Base-by-base conservation (phyloP, 2,113 vertebrate species). In the Rhinichthys klamathensis region DNA sequence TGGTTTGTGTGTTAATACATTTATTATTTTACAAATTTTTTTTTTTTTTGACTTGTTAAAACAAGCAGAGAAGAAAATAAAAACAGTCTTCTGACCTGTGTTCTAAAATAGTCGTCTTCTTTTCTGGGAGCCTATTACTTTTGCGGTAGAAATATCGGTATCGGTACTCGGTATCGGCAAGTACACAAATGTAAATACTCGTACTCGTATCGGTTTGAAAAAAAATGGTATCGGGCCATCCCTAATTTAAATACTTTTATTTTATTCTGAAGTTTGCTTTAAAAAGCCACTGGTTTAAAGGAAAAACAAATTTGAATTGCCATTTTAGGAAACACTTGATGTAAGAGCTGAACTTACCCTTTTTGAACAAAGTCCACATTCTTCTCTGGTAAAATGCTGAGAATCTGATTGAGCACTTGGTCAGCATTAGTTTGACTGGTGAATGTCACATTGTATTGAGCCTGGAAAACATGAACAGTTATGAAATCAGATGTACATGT, bases 371-470 rank as follows among this genome's bases (percentile, higher is more conserved):
- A 98, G 82, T 97, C 95, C 0, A 99, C 94, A 0, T 95, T 95
- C 89, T 98, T 98, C 91, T 93, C 89, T 0, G 96, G 95, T 84
- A 99, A 94, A 87, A 96, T 35, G 27, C 91, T 73, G 13, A 97
- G 95, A 88, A 99, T 94, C 90, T 98, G 96, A 88, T 95, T 96
- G 23, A 99, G 85, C 74, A 99, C 92, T 65, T 97, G 95, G 1
- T 98, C 97, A 83, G 97, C 96, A 91, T 96, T 96, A 89, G 94
- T 93, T 73, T 97, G 93, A 87, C 91, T 95, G 75, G 96, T 98
- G 76, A 96, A 91, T 32, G 97, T 98, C 78, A 99, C 96, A 3
- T 99, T 99, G 90, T 95, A 99, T 85, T 96, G 97, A 49, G 94
- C 96, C 98, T 99, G 69, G 1, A 69, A 18, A 58, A 65, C 30